These are phyloP conservation scores for Caprella mutica DNA, from an alignment of 2,888 invertebrate genomes.

Conservation along the genomic window DNA sequence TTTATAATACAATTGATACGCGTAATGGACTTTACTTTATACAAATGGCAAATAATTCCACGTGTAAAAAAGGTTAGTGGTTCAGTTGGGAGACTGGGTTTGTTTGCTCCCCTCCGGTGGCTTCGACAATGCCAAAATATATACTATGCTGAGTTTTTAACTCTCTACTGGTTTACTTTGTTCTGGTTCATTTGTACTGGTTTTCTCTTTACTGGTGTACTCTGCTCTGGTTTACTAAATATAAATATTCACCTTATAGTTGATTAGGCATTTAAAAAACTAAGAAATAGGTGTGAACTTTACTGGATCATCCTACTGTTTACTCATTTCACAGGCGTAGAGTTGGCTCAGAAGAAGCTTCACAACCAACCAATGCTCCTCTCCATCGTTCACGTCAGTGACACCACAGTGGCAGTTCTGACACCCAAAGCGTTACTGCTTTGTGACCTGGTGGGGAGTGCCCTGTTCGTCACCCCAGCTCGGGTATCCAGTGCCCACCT, in stretches of 20 bases:
- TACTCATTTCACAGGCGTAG: neutral
- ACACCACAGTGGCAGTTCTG: conserved; percentile 21
- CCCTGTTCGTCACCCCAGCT: conserved; percentile 22
- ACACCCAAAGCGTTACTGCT: conserved; percentile 19
- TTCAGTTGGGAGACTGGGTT: too few species aligned
- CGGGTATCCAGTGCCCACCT: conserved; percentile 8
- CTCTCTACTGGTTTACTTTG: too few species aligned
- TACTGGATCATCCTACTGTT: neutral
- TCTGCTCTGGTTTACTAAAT: neutral
- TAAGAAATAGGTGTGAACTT: neutral
- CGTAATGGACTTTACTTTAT: too few species aligned
- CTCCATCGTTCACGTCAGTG: conserved; percentile 16
- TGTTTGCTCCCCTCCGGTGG: too few species aligned
- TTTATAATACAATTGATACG: too few species aligned
- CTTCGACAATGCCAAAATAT: too few species aligned
- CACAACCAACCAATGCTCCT: neutral
- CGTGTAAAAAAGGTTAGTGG: too few species aligned
- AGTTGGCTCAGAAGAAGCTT: conserved; percentile 8
- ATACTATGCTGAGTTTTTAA: too few species aligned
- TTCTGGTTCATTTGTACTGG: too few species aligned
- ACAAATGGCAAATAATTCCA: too few species aligned
- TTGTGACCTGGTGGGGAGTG: conserved; percentile 25
- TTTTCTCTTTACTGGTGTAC: too few species aligned
- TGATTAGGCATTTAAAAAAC: neutral
- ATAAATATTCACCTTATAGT: neutral